These are phyloP conservation scores for Lycia hirtaria DNA, from an alignment of 2,888 invertebrate genomes.

Conservation along the genomic window DNA sequence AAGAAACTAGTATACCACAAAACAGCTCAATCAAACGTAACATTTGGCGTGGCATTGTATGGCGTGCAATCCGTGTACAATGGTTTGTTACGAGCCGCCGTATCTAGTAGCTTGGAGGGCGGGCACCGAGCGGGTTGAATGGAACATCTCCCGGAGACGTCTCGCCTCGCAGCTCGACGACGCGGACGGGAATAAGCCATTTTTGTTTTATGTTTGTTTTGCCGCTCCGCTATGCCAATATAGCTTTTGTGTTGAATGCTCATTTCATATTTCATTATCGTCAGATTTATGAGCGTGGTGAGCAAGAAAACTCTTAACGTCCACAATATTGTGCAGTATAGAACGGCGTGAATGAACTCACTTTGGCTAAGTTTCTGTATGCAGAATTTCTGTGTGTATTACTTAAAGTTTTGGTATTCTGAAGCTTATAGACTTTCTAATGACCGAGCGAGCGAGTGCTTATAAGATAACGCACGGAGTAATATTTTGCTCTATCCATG, in stretches of 20 bases:
- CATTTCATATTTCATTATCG: conserved; percentile 69
- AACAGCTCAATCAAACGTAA: conserved; percentile 42
- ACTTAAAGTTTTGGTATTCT: neutral
- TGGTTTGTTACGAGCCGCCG: conserved; percentile 39
- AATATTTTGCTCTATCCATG: too few species aligned
- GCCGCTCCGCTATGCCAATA: conserved; percentile 60
- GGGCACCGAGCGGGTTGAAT: conserved; percentile 42
- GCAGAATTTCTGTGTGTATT: neutral
- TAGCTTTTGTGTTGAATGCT: conserved; percentile 67
- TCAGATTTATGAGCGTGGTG: conserved; percentile 57
- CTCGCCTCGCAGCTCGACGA: conserved; percentile 41
- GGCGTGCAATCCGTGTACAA: conserved; percentile 42
- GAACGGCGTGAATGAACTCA: neutral
- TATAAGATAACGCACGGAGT: too few species aligned
- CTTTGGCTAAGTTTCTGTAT: conserved; percentile 10
- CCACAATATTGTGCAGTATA: conserved; percentile 23
- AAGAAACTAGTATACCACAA: conserved; percentile 21
- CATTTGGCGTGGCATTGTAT: conserved; percentile 39
- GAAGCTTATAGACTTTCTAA: too few species aligned
- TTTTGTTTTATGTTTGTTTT: conserved; percentile 70
- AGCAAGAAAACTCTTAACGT: conserved; percentile 38
- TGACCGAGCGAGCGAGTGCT: too few species aligned
- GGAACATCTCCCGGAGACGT: conserved; percentile 50
- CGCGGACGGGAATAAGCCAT: conserved; percentile 58
- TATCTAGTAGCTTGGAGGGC: conserved; percentile 21